These are phyloP conservation scores for Semotilus atromaculatus DNA, from an alignment of 2,797 vertebrate genomes.

Conservation along the genomic window DNA sequence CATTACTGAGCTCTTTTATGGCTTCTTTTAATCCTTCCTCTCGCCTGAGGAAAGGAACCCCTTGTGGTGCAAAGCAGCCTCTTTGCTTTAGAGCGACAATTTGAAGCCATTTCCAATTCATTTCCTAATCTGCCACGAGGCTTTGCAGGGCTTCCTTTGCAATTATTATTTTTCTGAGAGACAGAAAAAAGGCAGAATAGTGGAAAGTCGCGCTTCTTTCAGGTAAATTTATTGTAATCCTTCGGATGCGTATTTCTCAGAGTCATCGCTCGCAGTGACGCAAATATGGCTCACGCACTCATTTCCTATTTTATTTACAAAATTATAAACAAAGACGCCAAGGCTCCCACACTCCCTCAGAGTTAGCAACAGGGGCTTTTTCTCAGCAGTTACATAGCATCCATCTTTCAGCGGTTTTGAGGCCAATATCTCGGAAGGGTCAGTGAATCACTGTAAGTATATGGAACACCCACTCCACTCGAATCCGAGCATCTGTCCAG, in stretches of 20 bases:
- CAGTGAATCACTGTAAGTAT: slow-evolving; percentile 40
- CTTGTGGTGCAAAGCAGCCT: slow-evolving; percentile 92
- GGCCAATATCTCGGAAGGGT: slow-evolving; percentile 17
- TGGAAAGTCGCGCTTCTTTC: slow-evolving; percentile 63
- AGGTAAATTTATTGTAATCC: slow-evolving; percentile 86
- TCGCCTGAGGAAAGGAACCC: slow-evolving; percentile 88
- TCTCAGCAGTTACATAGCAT: neutral
- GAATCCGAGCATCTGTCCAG: slow-evolving; percentile 14
- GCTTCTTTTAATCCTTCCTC: slow-evolving; percentile 92
- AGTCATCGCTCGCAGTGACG: slow-evolving; percentile 77
- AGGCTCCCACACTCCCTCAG: neutral
- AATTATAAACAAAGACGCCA: slow-evolving; percentile 22
- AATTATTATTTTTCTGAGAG: slow-evolving; percentile 74
- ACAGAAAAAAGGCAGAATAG: slow-evolving; percentile 73
- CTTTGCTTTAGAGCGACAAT: slow-evolving; percentile 92
- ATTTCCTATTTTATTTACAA: slow-evolving; percentile 33
- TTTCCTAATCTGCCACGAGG: slow-evolving; percentile 92
- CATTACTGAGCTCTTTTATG: slow-evolving; percentile 96
- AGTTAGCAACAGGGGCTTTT: neutral
- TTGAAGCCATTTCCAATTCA: slow-evolving; percentile 94
- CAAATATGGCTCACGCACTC: slow-evolving; percentile 19
- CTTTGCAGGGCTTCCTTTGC: slow-evolving; percentile 80
- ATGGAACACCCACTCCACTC: slow-evolving; percentile 12
- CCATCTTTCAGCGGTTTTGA: slow-evolving; percentile 7
- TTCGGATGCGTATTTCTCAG: slow-evolving; percentile 81